Conservation (phyloP, 2,113 vertebrate species). For the Phrynocephalus versicolor region DNA sequence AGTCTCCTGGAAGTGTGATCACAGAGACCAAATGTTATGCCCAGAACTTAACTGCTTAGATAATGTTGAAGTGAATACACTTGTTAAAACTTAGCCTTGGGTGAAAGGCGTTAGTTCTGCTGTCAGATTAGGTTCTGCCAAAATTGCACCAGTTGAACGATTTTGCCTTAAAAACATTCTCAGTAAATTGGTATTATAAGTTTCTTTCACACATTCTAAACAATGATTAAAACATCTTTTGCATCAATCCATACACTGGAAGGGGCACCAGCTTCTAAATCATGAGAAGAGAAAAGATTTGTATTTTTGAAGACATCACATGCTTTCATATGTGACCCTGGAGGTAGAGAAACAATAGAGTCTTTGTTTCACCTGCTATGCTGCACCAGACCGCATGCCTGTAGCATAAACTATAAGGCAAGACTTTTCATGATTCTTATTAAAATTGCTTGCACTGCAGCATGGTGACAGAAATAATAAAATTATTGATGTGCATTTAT, state of each 20-base stretch:
- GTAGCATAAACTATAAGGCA: conserved; percentile 31
- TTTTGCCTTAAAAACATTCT: conserved; percentile 31
- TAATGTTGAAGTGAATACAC: conserved; percentile 17
- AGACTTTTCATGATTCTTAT: conserved; percentile 49
- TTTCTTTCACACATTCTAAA: conserved; percentile 27
- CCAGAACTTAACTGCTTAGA: conserved; percentile 36
- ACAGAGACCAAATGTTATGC: conserved; percentile 23
- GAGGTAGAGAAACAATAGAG: not conserved
- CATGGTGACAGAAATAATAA: conserved; percentile 63
- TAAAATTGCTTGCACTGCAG: conserved; percentile 61
- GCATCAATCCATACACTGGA: not conserved
- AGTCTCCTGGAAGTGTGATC: conserved; percentile 7
- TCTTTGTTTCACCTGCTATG: not conserved
- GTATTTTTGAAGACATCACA: not conserved
- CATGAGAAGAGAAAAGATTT: not conserved
- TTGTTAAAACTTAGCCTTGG: conserved; percentile 13
- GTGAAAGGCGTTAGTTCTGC: conserved; percentile 3
- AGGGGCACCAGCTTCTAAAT: not conserved
- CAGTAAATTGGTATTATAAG: not conserved
- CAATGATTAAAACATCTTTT: not conserved
- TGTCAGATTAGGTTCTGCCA: conserved; percentile 15
- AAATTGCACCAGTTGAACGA: conserved; percentile 40
- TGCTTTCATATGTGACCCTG: not conserved
- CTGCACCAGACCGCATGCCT: not conserved
- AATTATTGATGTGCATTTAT: conserved; percentile 65